phyloP scores from a whole-genome alignment of 2,797 vertebrate genomes.

The Girardinus metallicus region DNA sequence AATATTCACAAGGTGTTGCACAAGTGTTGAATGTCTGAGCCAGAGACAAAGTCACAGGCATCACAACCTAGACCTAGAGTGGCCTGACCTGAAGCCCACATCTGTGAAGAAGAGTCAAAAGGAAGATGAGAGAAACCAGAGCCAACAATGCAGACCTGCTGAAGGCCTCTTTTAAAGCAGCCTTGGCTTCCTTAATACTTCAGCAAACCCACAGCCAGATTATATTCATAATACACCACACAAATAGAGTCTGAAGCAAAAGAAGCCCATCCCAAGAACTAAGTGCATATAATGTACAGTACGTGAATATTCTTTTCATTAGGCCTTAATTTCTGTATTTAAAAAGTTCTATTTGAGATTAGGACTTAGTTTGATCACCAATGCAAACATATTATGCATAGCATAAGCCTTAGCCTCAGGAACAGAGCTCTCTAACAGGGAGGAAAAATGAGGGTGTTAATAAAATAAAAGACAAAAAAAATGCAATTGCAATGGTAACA shows the following conservation, averaged over 20 bases:
- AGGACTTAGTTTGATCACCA: not conserved
- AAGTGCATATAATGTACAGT: not conserved
- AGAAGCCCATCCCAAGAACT: not conserved
- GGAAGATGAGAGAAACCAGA: not conserved
- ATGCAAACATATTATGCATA: not conserved
- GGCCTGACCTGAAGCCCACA: not conserved
- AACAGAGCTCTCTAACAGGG: constrained; percentile 38
- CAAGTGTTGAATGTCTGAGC: not conserved
- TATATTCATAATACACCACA: not conserved
- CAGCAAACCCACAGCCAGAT: not conserved
- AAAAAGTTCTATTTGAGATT: not conserved
- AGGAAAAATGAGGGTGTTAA: constrained; percentile 28
- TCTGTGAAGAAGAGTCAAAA: not conserved
- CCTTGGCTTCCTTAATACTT: not conserved
- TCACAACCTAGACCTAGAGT: not conserved
- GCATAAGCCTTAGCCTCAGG: constrained; percentile 26
- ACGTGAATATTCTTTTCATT: not conserved
- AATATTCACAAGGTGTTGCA: not conserved
- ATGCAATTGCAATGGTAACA: constrained; percentile 57
- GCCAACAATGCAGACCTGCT: not conserved
- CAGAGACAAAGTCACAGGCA: not conserved
- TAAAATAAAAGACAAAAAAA: constrained; percentile 34
- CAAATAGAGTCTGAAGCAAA: not conserved
- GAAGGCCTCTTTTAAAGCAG: not conserved
- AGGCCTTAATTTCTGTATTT: not conserved